These are phyloP conservation scores for Frankliniella fusca DNA, from an alignment of 2,888 invertebrate species.

Conservation along the genomic window DNA sequence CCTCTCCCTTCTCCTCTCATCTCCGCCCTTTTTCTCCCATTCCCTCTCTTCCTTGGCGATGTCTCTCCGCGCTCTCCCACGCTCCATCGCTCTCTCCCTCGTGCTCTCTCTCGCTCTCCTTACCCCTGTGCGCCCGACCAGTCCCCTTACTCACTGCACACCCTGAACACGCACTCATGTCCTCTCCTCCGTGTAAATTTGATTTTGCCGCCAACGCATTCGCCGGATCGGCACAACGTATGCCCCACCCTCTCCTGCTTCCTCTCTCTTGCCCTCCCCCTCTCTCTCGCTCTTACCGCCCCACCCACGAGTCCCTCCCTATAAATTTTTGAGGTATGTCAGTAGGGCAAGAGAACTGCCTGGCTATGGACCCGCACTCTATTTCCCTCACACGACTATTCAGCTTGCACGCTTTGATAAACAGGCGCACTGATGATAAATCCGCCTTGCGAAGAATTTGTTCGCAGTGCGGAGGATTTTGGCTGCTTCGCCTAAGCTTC, in stretches of 20 bases:
- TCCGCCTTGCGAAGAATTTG: no score
- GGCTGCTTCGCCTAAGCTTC: no score
- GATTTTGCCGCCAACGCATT: not conserved
- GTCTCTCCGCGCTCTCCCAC: not conserved
- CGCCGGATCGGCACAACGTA: not conserved
- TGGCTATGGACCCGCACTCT: no score
- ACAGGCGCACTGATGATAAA: no score
- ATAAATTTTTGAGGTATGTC: not conserved
- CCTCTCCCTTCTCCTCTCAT: not conserved
- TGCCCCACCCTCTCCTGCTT: not conserved
- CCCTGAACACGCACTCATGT: not conserved
- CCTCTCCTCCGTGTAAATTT: constrained; percentile 1
- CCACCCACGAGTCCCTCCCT: not conserved
- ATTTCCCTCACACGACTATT: no score
- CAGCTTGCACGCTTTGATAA: no score
- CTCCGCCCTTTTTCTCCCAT: not conserved
- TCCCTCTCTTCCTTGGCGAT: not conserved
- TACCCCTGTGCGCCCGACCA: not conserved
- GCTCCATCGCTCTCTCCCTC: not conserved
- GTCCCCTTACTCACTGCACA: not conserved
- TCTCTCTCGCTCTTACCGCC: not conserved
- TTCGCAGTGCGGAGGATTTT: no score
- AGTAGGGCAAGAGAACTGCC: not conserved
- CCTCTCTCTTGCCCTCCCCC: not conserved
- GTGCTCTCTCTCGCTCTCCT: not conserved